Evolutionary conservation across 2,888 invertebrate genomes (phyloP).

Genomic region (Lochmaea capreae): DNA sequence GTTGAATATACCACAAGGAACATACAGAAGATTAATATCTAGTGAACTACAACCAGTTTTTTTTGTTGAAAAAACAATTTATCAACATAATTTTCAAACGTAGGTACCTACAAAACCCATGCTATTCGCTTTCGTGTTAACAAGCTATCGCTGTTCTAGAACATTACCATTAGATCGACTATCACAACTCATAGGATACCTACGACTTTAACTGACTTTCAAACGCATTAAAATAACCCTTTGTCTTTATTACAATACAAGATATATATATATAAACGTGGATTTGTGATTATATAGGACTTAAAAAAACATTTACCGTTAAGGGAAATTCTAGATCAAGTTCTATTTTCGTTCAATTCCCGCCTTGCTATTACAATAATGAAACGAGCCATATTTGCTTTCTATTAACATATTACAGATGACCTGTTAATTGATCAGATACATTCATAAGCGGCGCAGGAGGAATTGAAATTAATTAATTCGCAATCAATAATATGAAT

Average conservation of each 20-base stretch:
- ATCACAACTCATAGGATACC: too few species aligned
- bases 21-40: too few species aligned
- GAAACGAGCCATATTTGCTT: constrained; percentile 6
- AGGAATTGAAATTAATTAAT: background rate
- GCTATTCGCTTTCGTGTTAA: too few species aligned
- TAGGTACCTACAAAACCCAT: too few species aligned
- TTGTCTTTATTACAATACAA: background rate
- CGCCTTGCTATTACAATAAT: constrained; percentile 11
- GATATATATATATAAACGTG: background rate
- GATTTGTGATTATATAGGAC: background rate
- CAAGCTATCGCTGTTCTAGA: too few species aligned
- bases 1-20: too few species aligned
- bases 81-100: too few species aligned
- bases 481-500: too few species aligned
- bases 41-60: too few species aligned
- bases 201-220: background rate
- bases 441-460: background rate
- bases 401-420: constrained; percentile 18
- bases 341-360: constrained; percentile 16
- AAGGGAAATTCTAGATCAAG: background rate
- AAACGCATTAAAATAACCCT: background rate
- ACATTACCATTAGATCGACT: too few species aligned
- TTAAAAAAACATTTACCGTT: background rate
- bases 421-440: constrained; percentile 10
- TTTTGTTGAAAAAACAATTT: too few species aligned